These are phyloP conservation scores for Monodelphis domestica DNA, from an alignment of 2,797 vertebrate genomes.

Conservation along the genomic window DNA sequence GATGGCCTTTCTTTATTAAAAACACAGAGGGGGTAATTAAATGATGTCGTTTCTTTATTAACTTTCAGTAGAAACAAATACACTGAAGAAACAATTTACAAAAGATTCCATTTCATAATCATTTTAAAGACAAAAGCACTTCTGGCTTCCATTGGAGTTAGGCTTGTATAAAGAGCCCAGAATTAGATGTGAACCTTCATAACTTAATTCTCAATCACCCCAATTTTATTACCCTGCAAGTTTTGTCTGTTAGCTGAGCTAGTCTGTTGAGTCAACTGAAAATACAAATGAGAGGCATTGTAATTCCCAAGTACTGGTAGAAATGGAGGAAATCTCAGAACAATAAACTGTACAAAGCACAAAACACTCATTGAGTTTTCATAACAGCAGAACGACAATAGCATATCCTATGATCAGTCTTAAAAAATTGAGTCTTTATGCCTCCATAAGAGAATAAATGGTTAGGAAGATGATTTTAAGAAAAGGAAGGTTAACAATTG, in stretches of 20 bases:
- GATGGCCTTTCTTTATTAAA: conserved; percentile 16
- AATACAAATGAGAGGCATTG: neutral
- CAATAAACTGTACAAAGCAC: conserved; percentile 46
- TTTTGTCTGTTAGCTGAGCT: conserved; percentile 13
- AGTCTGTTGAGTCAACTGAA: conserved; percentile 15
- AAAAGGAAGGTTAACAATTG: neutral
- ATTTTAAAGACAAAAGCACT: conserved; percentile 4
- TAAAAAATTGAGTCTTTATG: conserved; percentile 25
- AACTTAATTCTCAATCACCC: conserved; percentile 21
- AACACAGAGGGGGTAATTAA: conserved; percentile 14
- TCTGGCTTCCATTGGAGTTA: neutral
- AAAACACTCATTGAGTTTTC: conserved; percentile 47
- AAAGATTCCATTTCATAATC: neutral
- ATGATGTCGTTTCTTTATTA: neutral
- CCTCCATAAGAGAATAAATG: neutral
- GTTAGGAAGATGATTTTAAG: neutral
- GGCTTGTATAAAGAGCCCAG: neutral
- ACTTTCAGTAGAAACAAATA: conserved; percentile 19
- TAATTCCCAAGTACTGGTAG: neutral
- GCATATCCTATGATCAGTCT: conserved; percentile 31
- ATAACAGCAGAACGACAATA: conserved; percentile 16
- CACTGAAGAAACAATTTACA: conserved; percentile 19
- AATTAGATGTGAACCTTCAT: neutral
- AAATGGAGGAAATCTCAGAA: conserved; percentile 44
- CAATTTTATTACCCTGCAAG: conserved; percentile 1